phyloP scores from a whole-genome alignment of 1,140 invertebrate species.

The Lepidurus packardi region DNA sequence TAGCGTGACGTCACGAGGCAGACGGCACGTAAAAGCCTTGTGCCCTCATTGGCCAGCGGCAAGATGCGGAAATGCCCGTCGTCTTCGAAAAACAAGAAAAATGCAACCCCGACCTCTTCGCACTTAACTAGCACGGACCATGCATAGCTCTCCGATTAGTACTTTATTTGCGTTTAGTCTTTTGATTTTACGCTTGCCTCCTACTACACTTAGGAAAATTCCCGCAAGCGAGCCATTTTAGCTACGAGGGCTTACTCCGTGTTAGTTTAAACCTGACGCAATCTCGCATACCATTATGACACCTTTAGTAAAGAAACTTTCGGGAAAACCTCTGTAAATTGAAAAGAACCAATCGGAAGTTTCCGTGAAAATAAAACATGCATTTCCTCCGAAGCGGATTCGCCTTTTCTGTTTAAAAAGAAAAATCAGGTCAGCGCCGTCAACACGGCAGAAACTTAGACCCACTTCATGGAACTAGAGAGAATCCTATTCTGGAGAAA shows the following conservation, averaged over 20 bases:
- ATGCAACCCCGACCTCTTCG: background rate
- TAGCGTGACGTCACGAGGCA: background rate
- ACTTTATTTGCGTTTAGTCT: background rate
- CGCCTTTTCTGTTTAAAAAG: no score
- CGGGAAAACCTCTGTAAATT: no score
- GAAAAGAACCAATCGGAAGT: no score
- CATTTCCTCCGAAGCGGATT: no score
- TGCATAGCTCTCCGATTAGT: no score
- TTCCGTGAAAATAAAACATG: no score
- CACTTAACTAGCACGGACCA: background rate
- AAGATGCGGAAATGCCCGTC: slow-evolving; percentile 6
- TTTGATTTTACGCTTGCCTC: background rate
- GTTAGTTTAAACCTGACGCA: no score
- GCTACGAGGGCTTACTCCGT: no score
- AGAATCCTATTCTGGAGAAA: background rate
- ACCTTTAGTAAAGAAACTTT: no score
- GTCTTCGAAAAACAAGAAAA: background rate
- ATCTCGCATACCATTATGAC: no score
- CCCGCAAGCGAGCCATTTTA: no score
- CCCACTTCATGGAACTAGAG: background rate
- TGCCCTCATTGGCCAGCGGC: slow-evolving; percentile 7
- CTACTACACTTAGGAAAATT: no score
- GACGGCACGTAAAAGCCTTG: background rate
- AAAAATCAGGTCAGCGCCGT: background rate
- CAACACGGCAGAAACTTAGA: background rate